phyloP scores from a whole-genome alignment of 92 coral and sea anemone genomes.

The Desmophyllum pertusum region DNA sequence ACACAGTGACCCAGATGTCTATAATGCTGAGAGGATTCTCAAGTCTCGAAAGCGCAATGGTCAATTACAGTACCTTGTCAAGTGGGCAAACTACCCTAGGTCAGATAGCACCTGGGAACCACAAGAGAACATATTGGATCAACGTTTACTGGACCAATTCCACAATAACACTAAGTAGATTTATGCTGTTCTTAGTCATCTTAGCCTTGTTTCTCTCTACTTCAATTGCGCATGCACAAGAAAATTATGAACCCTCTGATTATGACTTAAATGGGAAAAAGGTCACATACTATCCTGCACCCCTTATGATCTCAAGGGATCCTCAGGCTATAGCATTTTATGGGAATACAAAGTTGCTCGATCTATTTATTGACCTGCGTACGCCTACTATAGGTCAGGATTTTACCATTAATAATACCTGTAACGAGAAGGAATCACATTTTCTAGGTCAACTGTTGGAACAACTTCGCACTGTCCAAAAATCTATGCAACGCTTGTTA shows the following conservation, averaged over 20 bases:
- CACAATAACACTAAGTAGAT: not conserved
- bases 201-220: not conserved
- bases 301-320: not conserved
- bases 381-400: slow-evolving; percentile 3
- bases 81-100: slow-evolving; percentile 16
- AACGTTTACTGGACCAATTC: slow-evolving; percentile 19
- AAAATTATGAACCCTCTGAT: not conserved
- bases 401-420: slow-evolving; percentile 8
- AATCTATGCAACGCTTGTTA: not conserved
- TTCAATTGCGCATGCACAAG: not conserved
- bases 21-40: slow-evolving; percentile 12
- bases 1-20: not conserved
- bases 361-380: slow-evolving; percentile 4
- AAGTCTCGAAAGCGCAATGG: slow-evolving; percentile 7
- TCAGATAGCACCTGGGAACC: slow-evolving; percentile 48
- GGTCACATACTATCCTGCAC: slow-evolving; percentile 9
- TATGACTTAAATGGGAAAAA: not conserved
- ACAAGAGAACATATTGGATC: slow-evolving; percentile 30
- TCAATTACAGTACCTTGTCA: slow-evolving; percentile 26
- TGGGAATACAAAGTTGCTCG: not conserved
- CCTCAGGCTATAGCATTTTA: not conserved
- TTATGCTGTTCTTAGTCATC: not conserved
- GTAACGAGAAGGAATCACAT: not conserved
- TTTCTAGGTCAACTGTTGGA: not conserved
- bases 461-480: not conserved